A percentile compares a stretch with the other conserved stretches of the same genome.
Conservation (phyloP, 2,113 vertebrate species). For the Lota lota region DNA sequence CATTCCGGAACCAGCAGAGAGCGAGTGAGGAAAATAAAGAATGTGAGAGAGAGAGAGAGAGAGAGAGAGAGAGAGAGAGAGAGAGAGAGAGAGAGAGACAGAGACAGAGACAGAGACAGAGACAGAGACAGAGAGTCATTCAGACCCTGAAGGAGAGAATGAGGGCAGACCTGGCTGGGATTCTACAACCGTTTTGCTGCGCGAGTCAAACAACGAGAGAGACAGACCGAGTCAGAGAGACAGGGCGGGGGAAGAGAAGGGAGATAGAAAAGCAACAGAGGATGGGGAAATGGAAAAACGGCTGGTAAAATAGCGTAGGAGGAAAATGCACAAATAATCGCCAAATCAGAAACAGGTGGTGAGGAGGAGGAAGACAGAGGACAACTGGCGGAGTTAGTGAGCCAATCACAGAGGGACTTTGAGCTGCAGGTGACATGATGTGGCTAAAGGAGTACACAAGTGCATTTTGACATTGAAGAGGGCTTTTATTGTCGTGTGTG, state of each 20-base stretch:
- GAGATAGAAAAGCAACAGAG: too few species aligned
- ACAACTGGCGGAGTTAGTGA: neutral
- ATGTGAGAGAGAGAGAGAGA: slow-evolving; percentile 20
- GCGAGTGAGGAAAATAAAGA: slow-evolving; percentile 13
- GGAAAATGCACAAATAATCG: neutral
- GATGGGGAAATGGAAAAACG: slow-evolving; percentile 30
- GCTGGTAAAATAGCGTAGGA: neutral
- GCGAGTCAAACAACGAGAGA: too few species aligned
- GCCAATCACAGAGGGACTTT: slow-evolving; percentile 27
- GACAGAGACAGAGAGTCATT: neutral
- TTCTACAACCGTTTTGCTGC: too few species aligned
- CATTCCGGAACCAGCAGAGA: slow-evolving; percentile 64
- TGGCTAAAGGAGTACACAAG: slow-evolving; percentile 15
- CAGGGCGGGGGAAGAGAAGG: too few species aligned
- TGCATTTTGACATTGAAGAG: too few species aligned
- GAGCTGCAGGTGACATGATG: slow-evolving; percentile 37
- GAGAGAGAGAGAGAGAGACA: slow-evolving; percentile 8
- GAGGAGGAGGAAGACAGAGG: slow-evolving; percentile 12
- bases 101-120: neutral
- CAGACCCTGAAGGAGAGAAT: slow-evolving; percentile 9
- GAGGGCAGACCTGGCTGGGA: neutral
- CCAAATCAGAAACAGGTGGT: slow-evolving; percentile 5
- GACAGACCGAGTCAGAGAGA: too few species aligned
- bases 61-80: slow-evolving; percentile 10
- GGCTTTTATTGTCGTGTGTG: slow-evolving; percentile 10